phyloP scores from a whole-genome alignment of 2,113 vertebrate genomes.

The Daboia siamensis region DNA sequence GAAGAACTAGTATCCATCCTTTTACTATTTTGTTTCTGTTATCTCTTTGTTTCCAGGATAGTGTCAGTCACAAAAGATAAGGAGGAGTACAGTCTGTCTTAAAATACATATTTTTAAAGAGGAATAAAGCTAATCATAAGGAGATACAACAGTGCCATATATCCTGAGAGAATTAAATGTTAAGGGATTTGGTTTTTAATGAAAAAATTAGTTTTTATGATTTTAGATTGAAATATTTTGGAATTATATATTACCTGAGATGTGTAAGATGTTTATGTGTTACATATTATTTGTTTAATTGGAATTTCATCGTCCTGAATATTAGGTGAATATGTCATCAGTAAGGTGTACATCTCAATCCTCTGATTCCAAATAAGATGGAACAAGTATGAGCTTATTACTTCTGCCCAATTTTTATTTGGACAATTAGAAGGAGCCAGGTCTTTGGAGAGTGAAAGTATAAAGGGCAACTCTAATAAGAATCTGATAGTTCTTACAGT shows the following conservation, averaged over 20 bases:
- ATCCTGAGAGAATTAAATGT: conserved; percentile 1
- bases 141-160: conserved; percentile 1
- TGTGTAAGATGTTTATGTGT: background rate
- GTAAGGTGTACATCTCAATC: background rate
- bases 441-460: background rate
- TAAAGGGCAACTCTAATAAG: background rate
- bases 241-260: background rate
- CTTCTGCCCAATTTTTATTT: background rate
- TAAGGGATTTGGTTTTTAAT: background rate
- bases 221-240: background rate
- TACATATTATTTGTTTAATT: background rate
- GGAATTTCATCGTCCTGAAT: background rate
- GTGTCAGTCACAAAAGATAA: conserved; percentile 5
- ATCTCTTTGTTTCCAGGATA: conserved; percentile 23
- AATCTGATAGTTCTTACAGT: background rate
- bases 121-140: conserved; percentile 1
- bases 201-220: background rate
- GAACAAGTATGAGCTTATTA: accelerated
- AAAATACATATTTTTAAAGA: background rate
- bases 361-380: background rate
- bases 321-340: background rate
- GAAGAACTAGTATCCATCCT: conserved; percentile 45
- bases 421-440: background rate
- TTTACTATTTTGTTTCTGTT: conserved; percentile 23
- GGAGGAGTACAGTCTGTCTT: conserved; percentile 6